Conservation (phyloP, 2,113 vertebrate genomes). For the Oncorhynchus nerka region DNA sequence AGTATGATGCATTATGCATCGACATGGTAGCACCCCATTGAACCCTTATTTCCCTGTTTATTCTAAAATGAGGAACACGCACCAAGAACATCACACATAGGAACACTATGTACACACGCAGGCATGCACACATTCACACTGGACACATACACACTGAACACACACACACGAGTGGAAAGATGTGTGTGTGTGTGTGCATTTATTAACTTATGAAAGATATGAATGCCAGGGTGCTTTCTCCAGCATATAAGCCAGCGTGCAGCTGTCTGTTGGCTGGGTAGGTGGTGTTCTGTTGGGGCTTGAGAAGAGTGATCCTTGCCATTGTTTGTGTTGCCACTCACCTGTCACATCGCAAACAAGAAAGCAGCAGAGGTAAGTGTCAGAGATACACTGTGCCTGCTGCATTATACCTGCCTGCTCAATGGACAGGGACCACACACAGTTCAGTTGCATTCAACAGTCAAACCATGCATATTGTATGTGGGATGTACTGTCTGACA, state of each 20-base stretch:
- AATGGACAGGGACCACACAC: slow-evolving; percentile 27
- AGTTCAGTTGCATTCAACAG: slow-evolving; percentile 30
- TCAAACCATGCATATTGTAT: slow-evolving; percentile 16
- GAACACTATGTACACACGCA: background rate
- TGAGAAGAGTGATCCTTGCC: slow-evolving; percentile 12
- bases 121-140: background rate
- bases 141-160: background rate
- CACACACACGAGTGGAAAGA: background rate
- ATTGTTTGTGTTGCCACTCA: slow-evolving; percentile 75
- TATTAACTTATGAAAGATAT: background rate
- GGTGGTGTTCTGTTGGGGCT: too few relatives aligned
- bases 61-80: background rate
- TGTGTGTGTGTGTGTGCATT: too few relatives aligned
- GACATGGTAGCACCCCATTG: background rate
- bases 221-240: background rate
- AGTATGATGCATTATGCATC: background rate
- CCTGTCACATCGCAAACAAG: slow-evolving; percentile 64
- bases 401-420: slow-evolving; percentile 34
- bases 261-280: too few relatives aligned
- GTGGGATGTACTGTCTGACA: background rate
- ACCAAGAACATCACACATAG: background rate
- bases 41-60: background rate
- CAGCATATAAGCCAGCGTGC: too few relatives aligned
- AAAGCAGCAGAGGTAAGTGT: slow-evolving; percentile 31
- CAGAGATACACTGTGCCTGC: slow-evolving; percentile 18